Conservation (phyloP, 1,140 invertebrate species). For the Nasonia vitripennis region DNA sequence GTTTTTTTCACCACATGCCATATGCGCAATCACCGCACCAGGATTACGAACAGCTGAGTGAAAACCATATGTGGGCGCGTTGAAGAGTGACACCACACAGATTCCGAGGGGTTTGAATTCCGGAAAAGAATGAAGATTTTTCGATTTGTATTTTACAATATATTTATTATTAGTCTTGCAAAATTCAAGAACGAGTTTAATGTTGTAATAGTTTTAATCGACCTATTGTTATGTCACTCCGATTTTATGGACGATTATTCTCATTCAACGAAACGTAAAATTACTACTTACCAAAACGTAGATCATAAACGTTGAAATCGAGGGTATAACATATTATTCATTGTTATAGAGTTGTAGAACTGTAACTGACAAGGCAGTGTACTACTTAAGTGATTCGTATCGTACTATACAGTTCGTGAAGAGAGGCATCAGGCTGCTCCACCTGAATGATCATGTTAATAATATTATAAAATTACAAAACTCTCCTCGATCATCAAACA, state of each 20-base stretch:
- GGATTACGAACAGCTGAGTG: slow-evolving; percentile 1
- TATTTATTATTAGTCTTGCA: too few relatives aligned
- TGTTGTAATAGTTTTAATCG: not conserved
- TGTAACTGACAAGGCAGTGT: not conserved
- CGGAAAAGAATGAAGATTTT: not conserved
- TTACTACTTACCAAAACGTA: not conserved
- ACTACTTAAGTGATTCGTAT: too few relatives aligned
- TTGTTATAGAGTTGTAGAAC: not conserved
- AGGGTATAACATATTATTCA: not conserved
- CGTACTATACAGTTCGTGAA: too few relatives aligned
- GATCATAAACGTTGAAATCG: not conserved
- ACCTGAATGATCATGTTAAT: too few relatives aligned
- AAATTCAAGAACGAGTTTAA: not conserved
- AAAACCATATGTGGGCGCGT: slow-evolving; percentile 45
- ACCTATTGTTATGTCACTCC: not conserved
- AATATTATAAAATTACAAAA: too few relatives aligned
- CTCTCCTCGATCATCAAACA: too few relatives aligned
- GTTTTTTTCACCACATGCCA: slow-evolving; percentile 30
- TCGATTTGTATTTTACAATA: too few relatives aligned
- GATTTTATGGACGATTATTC: not conserved
- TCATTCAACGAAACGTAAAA: not conserved
- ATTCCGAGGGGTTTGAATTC: not conserved
- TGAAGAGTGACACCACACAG: not conserved
- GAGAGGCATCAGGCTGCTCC: too few relatives aligned
- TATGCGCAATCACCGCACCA: slow-evolving; percentile 32